A percentile compares a stretch with the other conserved stretches of the same genome.
Evolutionary conservation across 2,113 vertebrate species (phyloP).

Genomic region (Odontophorus gujanensis): DNA sequence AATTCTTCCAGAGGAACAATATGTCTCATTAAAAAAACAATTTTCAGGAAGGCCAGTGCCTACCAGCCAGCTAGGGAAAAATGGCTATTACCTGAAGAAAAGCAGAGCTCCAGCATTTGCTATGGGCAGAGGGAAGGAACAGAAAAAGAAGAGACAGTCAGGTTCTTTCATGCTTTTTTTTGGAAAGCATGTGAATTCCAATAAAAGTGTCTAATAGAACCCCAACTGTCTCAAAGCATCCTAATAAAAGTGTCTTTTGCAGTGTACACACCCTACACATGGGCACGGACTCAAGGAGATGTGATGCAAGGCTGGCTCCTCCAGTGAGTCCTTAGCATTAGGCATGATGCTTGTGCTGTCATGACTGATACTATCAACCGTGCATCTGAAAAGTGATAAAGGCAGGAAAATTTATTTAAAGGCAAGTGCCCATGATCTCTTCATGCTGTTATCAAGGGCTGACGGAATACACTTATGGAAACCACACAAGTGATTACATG

Average conservation of each 20-base stretch:
- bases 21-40: background rate
- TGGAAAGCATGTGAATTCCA: background rate
- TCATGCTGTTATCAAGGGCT: background rate
- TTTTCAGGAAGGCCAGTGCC: background rate
- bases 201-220: background rate
- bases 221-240: background rate
- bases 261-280: background rate
- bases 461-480: background rate
- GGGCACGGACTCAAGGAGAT: background rate
- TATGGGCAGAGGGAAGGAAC: background rate
- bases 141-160: background rate
- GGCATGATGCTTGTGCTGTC: background rate
- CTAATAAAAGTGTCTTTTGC: background rate
- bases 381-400: background rate
- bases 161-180: background rate
- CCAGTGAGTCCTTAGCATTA: background rate
- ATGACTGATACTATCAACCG: background rate
- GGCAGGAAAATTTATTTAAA: background rate
- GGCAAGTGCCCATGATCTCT: background rate
- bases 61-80: background rate
- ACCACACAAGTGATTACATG: background rate
- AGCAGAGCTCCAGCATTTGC: background rate
- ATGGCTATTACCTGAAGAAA: background rate
- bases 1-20: background rate
- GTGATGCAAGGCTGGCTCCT: background rate